Evolutionary conservation across 2,888 invertebrate species (phyloP).

Genomic region (Nesidiocoris tenuis): DNA sequence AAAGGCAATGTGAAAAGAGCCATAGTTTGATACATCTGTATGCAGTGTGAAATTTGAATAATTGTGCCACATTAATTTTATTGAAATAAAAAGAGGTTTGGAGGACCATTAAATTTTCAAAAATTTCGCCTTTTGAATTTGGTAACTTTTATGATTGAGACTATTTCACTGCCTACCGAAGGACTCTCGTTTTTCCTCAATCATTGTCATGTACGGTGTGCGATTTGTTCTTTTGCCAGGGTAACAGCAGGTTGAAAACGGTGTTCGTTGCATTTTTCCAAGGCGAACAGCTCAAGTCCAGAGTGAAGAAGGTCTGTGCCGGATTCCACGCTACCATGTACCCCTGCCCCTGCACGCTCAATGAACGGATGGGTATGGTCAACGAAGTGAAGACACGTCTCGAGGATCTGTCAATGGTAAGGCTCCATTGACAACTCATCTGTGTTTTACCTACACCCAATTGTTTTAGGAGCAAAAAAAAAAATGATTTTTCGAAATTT

Average conservation of each 20-base stretch:
- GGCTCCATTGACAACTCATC: background rate
- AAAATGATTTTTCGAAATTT: no score
- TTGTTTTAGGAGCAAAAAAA: no score
- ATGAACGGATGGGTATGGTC: conserved; percentile 71
- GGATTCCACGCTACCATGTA: conserved; percentile 75
- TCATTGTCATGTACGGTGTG: background rate
- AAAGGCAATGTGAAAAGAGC: no score
- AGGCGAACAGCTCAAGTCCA: conserved; percentile 71
- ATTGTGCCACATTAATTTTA: no score
- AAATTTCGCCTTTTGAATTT: no score
- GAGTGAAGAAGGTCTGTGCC: conserved; percentile 75
- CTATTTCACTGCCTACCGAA: no score
- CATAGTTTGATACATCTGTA: no score
- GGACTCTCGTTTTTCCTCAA: conserved; percentile 15
- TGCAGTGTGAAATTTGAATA: no score
- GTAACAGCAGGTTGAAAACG: conserved; percentile 82
- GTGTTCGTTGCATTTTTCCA: conserved; percentile 71
- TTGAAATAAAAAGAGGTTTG: no score
- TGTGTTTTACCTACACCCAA: background rate
- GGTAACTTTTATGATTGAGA: no score
- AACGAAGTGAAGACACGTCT: conserved; percentile 71
- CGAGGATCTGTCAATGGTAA: conserved; percentile 67
- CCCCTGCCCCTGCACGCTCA: conserved; percentile 72
- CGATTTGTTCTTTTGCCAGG: conserved; percentile 58
- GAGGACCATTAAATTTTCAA: no score